phyloP scores from a whole-genome alignment of 2,113 vertebrate species.

The Spilogale gracilis region DNA sequence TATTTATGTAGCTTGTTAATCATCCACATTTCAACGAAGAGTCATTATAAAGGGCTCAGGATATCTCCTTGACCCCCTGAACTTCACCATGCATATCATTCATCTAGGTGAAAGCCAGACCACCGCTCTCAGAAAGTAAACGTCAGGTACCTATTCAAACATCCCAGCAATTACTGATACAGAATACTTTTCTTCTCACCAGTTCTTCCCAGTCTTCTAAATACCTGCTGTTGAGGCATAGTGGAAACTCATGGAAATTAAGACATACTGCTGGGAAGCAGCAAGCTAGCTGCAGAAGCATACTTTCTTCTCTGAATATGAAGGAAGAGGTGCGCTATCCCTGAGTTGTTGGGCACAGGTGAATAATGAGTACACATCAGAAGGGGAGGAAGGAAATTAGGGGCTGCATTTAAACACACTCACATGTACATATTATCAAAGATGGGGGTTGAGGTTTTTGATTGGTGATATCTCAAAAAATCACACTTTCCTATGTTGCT shows the following conservation, averaged over 20 bases:
- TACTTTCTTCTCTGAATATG: rapidly evolving
- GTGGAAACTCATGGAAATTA: neutral
- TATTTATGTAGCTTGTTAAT: neutral
- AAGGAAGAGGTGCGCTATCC: neutral
- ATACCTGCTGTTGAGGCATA: neutral
- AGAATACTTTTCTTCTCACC: neutral
- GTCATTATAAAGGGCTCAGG: neutral
- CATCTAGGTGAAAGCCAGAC: neutral
- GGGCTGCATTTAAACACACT: neutral
- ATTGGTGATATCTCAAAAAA: neutral
- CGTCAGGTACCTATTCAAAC: neutral
- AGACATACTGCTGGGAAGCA: neutral
- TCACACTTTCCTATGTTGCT: neutral
- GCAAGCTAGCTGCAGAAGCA: rapidly evolving
- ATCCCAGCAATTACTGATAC: neutral
- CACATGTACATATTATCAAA: neutral
- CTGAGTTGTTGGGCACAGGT: neutral
- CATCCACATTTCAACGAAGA: neutral
- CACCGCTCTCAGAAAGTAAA: neutral
- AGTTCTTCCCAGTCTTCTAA: neutral
- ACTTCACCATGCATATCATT: neutral
- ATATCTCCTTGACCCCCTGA: too few species aligned
- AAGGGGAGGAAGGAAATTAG: constrained; percentile 23
- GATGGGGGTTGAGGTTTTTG: neutral
- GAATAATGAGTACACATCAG: constrained; percentile 27